Evolutionary conservation across 2,113 vertebrate genomes (phyloP).

Genomic region (Gambusia affinis): DNA sequence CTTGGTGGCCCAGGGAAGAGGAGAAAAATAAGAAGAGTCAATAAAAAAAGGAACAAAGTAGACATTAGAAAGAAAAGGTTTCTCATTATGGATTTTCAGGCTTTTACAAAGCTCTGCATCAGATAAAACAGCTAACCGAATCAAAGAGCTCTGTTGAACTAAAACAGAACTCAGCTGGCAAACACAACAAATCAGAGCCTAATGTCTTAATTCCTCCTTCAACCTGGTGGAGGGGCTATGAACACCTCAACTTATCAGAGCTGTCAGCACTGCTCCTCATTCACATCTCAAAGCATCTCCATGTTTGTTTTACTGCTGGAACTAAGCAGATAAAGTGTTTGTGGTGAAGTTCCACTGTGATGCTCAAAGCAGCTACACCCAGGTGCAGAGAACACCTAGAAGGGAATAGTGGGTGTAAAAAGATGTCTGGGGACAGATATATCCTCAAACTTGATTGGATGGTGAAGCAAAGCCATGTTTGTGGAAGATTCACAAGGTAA

Average conservation of each 20-base stretch:
- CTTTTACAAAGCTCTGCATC: slow-evolving; percentile 12
- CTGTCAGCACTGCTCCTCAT: background rate
- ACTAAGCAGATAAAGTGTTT: background rate
- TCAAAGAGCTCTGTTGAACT: background rate
- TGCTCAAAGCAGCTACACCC: background rate
- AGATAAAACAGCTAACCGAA: background rate
- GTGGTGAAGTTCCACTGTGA: background rate
- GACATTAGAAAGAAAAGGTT: background rate
- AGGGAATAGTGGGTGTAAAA: too few species aligned
- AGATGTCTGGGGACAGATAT: too few species aligned
- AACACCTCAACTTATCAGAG: background rate
- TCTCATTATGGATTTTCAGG: background rate
- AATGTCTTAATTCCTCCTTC: background rate
- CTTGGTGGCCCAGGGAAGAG: background rate
- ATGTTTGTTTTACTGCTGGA: background rate
- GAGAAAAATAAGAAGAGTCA: background rate
- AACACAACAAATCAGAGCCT: background rate
- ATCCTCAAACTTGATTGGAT: too few species aligned
- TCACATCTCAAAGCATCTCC: background rate
- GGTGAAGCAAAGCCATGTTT: too few species aligned
- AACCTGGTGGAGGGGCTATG: background rate
- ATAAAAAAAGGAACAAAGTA: background rate
- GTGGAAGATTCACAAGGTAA: too few species aligned
- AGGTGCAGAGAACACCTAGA: too few species aligned
- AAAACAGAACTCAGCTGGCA: too few species aligned